Evolutionary conservation across 1,140 invertebrate genomes (phyloP).

Genomic region (Drosophila simulans): DNA sequence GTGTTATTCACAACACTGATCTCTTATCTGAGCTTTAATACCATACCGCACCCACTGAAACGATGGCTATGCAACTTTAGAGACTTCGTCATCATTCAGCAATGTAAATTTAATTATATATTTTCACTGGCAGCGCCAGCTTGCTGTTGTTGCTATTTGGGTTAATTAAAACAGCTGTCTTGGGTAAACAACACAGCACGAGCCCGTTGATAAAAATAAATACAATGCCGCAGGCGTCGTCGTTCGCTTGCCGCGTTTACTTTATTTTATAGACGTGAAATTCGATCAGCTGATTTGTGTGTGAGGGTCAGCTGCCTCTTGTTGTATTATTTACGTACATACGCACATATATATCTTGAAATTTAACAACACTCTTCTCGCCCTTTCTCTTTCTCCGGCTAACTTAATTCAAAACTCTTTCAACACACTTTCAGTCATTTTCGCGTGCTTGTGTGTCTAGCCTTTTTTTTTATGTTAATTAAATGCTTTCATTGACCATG

Average conservation of each 20-base stretch:
- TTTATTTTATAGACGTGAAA: conserved; percentile 64
- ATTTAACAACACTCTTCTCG: conserved; percentile 24
- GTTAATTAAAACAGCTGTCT: conserved; percentile 81
- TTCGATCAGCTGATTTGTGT: conserved; percentile 73
- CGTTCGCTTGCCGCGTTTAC: conserved; percentile 35
- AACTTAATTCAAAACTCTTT: conserved; percentile 61
- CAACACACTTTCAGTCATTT: conserved; percentile 53
- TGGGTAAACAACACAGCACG: conserved; percentile 43
- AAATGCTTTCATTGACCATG: conserved; percentile 82
- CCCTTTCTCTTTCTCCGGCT: conserved; percentile 12
- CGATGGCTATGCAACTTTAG: not conserved
- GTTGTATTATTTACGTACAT: conserved; percentile 2
- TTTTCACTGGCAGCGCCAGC: conserved; percentile 37
- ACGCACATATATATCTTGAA: conserved; percentile 3
- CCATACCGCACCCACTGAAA: not conserved
- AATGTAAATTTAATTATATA: conserved; percentile 40
- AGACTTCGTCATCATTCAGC: conserved; percentile 22
- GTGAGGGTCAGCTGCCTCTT: conserved; percentile 55
- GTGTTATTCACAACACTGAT: too few relatives aligned
- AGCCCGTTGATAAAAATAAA: conserved; percentile 56
- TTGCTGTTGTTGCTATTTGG: conserved; percentile 53
- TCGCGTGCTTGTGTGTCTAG: conserved; percentile 45
- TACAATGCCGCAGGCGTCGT: conserved; percentile 33
- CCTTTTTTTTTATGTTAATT: conserved; percentile 70
- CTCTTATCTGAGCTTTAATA: not conserved